Percentiles rank a stretch among this genome's conserved stretches.
phyloP scores from a whole-genome alignment of 2,888 invertebrate genomes.

The Hecatera dysodea region DNA sequence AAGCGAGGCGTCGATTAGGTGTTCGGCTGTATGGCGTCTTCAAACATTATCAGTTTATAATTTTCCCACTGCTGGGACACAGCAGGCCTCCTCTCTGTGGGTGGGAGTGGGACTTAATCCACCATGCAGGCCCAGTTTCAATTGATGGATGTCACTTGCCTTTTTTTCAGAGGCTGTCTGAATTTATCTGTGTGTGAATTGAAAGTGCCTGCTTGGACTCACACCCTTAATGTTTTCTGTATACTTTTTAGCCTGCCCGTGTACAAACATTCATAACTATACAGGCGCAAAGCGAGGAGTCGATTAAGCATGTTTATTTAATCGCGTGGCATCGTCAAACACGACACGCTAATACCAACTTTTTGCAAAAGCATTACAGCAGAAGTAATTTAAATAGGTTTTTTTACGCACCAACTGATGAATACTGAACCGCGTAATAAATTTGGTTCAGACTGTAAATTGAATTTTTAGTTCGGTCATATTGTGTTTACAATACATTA shows the following conservation, averaged over 20 bases:
- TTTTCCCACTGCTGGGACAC: background rate
- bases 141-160: background rate
- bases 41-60: constrained; percentile 1
- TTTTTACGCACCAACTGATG: constrained; percentile 41
- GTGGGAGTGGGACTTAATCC: no score
- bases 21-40: no score
- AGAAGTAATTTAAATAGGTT: constrained; percentile 51
- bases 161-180: no score
- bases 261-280: constrained; percentile 61
- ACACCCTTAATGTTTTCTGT: constrained; percentile 64
- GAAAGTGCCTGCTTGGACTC: background rate
- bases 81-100: background rate
- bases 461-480: constrained; percentile 49
- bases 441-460: constrained; percentile 49
- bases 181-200: no score
- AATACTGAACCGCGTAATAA: constrained; percentile 50
- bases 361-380: constrained; percentile 49
- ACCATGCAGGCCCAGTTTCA: background rate
- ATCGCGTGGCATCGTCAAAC: constrained; percentile 44
- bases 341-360: constrained; percentile 50
- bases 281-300: constrained; percentile 63
- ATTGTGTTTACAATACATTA: constrained; percentile 42
- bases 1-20: constrained; percentile 10
- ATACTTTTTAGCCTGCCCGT: constrained; percentile 66
- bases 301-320: constrained; percentile 63